These are phyloP conservation scores for Plutomurus gul DNA, from an alignment of 1,140 invertebrate species.

Conservation along the genomic window DNA sequence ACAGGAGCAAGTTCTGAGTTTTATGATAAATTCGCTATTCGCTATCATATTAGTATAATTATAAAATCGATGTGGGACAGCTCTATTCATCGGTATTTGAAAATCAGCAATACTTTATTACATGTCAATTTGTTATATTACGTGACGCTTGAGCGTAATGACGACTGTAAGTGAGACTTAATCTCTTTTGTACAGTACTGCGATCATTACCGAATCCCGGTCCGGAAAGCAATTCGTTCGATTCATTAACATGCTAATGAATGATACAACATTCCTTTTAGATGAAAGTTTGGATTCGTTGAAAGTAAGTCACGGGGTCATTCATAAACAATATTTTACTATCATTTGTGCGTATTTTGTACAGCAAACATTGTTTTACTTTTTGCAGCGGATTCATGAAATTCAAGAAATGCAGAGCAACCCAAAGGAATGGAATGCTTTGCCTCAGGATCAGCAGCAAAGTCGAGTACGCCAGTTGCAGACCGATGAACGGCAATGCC, in stretches of 20 bases:
- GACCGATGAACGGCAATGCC: slow-evolving; percentile 90
- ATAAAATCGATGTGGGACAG: slow-evolving; percentile 86
- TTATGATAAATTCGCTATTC: slow-evolving; percentile 98
- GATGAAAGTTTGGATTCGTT: slow-evolving; percentile 95
- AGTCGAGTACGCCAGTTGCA: slow-evolving; percentile 75
- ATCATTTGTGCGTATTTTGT: background rate
- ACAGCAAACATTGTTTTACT: background rate
- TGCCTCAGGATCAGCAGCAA: slow-evolving; percentile 75
- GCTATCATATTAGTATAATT: slow-evolving; percentile 96
- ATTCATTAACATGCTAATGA: slow-evolving; percentile 99
- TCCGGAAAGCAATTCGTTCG: slow-evolving; percentile 93
- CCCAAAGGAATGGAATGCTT: slow-evolving; percentile 67
- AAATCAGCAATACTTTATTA: background rate
- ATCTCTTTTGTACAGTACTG: slow-evolving; percentile 13
- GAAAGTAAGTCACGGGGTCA: slow-evolving; percentile 62
- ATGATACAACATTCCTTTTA: slow-evolving; percentile 95
- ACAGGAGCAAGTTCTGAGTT: slow-evolving; percentile 92
- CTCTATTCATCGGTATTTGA: slow-evolving; percentile 62
- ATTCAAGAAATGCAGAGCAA: slow-evolving; percentile 86
- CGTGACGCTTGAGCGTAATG: background rate
- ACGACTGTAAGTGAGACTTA: no score
- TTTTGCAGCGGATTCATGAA: slow-evolving; percentile 79
- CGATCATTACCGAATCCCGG: slow-evolving; percentile 56
- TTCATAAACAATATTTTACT: background rate
- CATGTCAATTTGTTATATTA: slow-evolving; percentile 29